Percentiles rank a stretch among this genome's conserved stretches.
Conservation (phyloP, 2,113 vertebrate species). For the Beaufortia kweichowensis region DNA sequence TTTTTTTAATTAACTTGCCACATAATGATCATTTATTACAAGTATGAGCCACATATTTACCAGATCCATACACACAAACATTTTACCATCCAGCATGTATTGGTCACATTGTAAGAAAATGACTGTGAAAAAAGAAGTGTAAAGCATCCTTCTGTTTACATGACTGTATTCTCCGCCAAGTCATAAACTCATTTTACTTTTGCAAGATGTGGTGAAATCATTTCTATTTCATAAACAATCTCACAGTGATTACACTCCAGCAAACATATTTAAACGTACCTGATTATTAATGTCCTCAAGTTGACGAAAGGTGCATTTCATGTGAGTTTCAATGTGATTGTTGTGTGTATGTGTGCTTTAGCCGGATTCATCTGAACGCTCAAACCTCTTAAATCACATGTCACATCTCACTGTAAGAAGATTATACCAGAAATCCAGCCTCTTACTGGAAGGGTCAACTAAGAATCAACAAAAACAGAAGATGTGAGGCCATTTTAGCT, state of each 20-base stretch:
- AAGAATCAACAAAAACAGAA: neutral
- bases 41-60: slow-evolving; percentile 1
- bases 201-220: too few species aligned
- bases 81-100: neutral
- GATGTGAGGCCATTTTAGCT: neutral
- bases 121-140: neutral
- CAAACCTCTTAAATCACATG: slow-evolving; percentile 66
- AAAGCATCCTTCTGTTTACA: too few species aligned
- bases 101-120: neutral
- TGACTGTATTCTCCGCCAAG: neutral
- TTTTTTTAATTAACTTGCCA: too few species aligned
- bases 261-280: neutral
- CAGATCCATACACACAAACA: neutral
- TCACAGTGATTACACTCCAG: neutral
- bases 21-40: neutral
- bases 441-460: slow-evolving; percentile 13
- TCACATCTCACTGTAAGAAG: slow-evolving; percentile 66
- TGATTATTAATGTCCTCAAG: neutral
- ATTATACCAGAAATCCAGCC: slow-evolving; percentile 70
- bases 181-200: too few species aligned
- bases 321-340: too few species aligned
- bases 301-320: neutral
- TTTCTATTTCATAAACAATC: neutral
- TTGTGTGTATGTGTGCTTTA: slow-evolving; percentile 44
- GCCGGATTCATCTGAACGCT: slow-evolving; percentile 46